Base-by-base conservation (phyloP, 2,888 invertebrate species). In the Entomobrya proxima region DNA sequence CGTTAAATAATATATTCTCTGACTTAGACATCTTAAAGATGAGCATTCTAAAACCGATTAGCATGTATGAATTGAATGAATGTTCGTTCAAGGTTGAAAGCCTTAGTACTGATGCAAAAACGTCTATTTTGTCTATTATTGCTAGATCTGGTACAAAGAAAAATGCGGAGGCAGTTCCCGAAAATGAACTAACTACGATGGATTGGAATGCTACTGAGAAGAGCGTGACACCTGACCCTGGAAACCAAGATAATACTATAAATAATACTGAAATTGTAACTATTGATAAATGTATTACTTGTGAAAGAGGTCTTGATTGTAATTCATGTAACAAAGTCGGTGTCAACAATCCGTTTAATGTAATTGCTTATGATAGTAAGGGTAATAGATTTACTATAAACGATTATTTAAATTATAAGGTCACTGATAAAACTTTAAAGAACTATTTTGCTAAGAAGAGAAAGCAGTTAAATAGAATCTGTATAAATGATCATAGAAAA, bases 401-500 rank as follows among this genome's bases (percentile, higher is more conserved):
- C 15, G 75, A 76, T 24, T 55, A 76, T 55, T 11, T 18, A 2
- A 76, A 55, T 35, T 55, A 37, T n/a, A 55, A 21, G 13, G 37
- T 76, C 55, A 55, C n/a, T 9, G 75, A 76, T 55, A 76, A 55
- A 15, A 76, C 32, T 24, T 37, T 76, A 32, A 76, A 32, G 6
- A 76, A 76, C 37, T 76, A 55, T 37, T 76, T 55, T 55, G 52
- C 75, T 37, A 76, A 58, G 21, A 52, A 76, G 11, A 6, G 21
- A 30, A 76, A 37, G n/a, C 1, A 21, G 9, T 21, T 76, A 9
- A 76, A 55, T 58, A 35, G 15, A 21, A 55, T 76, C n/a, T 55
- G 55, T 76, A 76, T 76, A 2, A 76, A 76, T 55, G 75, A 76
- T 37, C 75, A 76, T 58, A 27, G 74, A n/a, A 30, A 18, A 2